These are phyloP conservation scores for Amblyornis subalaris DNA, from an alignment of 2,113 vertebrate genomes.

Conservation along the genomic window DNA sequence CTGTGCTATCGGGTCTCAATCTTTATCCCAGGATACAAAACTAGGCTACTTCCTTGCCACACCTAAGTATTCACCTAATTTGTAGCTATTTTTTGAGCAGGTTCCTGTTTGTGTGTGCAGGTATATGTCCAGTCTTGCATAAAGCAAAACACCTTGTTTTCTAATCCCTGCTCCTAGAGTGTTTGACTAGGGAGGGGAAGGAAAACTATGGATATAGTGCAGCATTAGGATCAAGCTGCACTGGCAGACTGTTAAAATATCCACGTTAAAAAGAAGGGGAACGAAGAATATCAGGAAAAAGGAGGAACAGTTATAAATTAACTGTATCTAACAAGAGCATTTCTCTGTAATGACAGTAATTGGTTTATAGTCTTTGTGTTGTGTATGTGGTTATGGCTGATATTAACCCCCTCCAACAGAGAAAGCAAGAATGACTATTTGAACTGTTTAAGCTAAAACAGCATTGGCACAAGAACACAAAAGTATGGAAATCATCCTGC, in stretches of 20 bases:
- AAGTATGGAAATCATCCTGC: background rate
- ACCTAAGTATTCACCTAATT: background rate
- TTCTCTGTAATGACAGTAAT: background rate
- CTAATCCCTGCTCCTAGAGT: background rate
- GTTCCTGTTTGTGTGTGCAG: background rate
- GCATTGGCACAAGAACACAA: background rate
- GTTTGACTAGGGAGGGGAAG: background rate
- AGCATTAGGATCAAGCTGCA: background rate
- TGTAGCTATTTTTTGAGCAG: background rate
- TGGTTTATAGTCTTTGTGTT: background rate
- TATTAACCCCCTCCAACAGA: background rate
- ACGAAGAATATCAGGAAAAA: background rate
- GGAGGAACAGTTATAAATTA: background rate
- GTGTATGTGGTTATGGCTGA: background rate
- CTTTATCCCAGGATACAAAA: background rate
- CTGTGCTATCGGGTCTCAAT: background rate
- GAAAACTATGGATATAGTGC: background rate
- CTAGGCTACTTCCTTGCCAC: constrained; percentile 27
- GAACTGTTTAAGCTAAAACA: background rate
- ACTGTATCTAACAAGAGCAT: background rate
- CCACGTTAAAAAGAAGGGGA: background rate
- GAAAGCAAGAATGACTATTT: background rate
- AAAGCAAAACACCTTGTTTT: background rate
- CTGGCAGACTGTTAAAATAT: background rate
- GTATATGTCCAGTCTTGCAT: background rate